Evolutionary conservation across 2,797 vertebrate genomes (phyloP).

Genomic region (Luscinia megarhynchos): DNA sequence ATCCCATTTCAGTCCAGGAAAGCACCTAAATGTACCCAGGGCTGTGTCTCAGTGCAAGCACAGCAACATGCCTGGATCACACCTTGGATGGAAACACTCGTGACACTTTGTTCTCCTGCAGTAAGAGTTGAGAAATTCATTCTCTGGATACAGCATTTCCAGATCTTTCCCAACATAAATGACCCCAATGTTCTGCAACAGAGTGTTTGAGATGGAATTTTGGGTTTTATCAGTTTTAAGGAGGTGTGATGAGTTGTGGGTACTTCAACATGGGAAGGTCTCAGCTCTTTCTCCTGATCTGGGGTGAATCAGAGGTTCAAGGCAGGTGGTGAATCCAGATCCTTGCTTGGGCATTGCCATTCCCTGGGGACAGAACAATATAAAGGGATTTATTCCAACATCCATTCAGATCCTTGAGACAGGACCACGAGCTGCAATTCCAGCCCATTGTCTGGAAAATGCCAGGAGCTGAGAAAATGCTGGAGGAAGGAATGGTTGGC

Average conservation of each 20-base stretch:
- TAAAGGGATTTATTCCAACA: neutral
- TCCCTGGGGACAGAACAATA: neutral
- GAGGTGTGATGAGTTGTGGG: neutral
- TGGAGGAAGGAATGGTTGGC: neutral
- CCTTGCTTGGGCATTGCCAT: neutral
- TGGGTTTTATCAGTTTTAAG: neutral
- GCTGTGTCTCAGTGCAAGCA: fast-evolving
- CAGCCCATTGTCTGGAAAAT: neutral
- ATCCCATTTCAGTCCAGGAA: neutral
- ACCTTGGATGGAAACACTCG: fast-evolving
- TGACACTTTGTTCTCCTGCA: neutral
- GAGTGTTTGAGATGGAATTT: neutral
- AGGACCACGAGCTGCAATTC: neutral
- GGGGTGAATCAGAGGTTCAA: fast-evolving
- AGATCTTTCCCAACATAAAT: neutral
- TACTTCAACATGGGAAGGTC: neutral
- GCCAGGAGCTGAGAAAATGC: neutral
- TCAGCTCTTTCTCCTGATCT: neutral
- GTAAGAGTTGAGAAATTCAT: neutral
- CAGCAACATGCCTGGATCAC: fast-evolving
- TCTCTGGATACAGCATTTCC: neutral
- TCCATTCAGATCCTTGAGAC: neutral
- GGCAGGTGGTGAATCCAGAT: neutral
- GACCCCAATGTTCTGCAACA: fast-evolving
- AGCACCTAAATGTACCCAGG: fast-evolving